phyloP scores from a whole-genome alignment of 2,888 invertebrate genomes.

The Colostygia pectinataria region DNA sequence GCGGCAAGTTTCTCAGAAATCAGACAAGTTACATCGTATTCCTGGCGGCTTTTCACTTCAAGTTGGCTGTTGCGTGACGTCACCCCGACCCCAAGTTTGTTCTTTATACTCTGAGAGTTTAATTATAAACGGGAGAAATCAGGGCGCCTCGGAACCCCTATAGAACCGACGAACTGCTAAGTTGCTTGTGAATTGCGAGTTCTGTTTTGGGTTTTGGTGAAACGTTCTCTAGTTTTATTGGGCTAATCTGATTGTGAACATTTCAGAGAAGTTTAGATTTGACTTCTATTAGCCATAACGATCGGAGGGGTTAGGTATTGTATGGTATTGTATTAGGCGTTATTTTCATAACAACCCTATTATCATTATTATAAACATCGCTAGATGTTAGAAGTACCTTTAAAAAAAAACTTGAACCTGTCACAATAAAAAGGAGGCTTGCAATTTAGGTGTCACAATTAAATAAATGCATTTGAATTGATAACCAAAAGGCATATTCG shows the following conservation, averaged over 20 bases:
- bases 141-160: conserved; percentile 33
- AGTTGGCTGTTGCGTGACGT: conserved; percentile 69
- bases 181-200: conserved; percentile 28
- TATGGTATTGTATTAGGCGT: too few species aligned
- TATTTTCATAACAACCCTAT: too few species aligned
- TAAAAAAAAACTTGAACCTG: too few species aligned
- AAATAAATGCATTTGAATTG: too few species aligned
- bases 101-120: conserved; percentile 63
- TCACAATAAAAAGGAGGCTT: too few species aligned
- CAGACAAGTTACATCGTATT: conserved; percentile 72
- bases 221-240: conserved; percentile 11
- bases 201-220: conserved; percentile 17
- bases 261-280: conserved; percentile 2
- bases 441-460: too few species aligned
- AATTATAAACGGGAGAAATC: conserved; percentile 53
- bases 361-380: too few species aligned
- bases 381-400: too few species aligned
- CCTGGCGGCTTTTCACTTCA: conserved; percentile 67
- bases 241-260: conserved; percentile 8
- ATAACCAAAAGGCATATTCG: too few species aligned
- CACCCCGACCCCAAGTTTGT: conserved; percentile 66
- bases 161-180: conserved; percentile 23
- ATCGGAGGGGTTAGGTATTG: too few species aligned
- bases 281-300: conserved; percentile 1
- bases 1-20: conserved; percentile 66